These are phyloP conservation scores for Scomber scombrus DNA, from an alignment of 2,113 vertebrate genomes.

Conservation along the genomic window DNA sequence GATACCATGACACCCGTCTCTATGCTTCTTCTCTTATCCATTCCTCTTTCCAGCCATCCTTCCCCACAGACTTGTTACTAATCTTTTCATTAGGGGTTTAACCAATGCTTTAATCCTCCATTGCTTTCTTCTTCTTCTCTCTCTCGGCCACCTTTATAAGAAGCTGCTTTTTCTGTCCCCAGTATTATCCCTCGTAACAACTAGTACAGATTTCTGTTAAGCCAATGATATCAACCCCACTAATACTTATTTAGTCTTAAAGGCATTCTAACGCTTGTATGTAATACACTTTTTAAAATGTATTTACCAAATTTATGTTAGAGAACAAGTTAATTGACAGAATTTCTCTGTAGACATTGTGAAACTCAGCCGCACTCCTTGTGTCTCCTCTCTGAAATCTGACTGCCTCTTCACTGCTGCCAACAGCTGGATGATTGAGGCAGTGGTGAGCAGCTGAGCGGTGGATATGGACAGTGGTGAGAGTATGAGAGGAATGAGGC, in stretches of 20 bases:
- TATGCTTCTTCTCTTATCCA: slow-evolving; percentile 31
- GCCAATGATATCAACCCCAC: slow-evolving; percentile 14
- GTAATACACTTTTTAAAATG: neutral
- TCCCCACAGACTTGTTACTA: slow-evolving; percentile 52
- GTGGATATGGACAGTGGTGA: slow-evolving; percentile 4
- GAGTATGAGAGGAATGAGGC: slow-evolving; percentile 55
- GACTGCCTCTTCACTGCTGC: slow-evolving; percentile 12
- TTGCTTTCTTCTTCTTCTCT: slow-evolving; percentile 17
- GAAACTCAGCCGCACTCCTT: neutral
- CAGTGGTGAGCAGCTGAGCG: slow-evolving; percentile 46
- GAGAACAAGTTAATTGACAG: neutral
- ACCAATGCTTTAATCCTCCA: slow-evolving; percentile 30
- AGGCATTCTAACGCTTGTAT: neutral
- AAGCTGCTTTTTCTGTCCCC: slow-evolving; percentile 9
- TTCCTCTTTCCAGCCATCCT: slow-evolving; percentile 29
- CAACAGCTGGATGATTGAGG: slow-evolving; percentile 47
- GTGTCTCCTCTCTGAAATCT: slow-evolving; percentile 11
- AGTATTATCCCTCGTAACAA: slow-evolving; percentile 37
- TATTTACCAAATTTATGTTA: neutral
- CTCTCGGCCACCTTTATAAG: neutral
- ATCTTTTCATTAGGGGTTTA: slow-evolving; percentile 61
- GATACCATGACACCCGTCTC: slow-evolving; percentile 36
- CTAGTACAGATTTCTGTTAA: slow-evolving; percentile 43
- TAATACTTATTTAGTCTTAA: slow-evolving; percentile 15
- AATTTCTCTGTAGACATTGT: neutral